phyloP scores from a whole-genome alignment of 2,888 invertebrate species.

The Cataglyphis livida region DNA sequence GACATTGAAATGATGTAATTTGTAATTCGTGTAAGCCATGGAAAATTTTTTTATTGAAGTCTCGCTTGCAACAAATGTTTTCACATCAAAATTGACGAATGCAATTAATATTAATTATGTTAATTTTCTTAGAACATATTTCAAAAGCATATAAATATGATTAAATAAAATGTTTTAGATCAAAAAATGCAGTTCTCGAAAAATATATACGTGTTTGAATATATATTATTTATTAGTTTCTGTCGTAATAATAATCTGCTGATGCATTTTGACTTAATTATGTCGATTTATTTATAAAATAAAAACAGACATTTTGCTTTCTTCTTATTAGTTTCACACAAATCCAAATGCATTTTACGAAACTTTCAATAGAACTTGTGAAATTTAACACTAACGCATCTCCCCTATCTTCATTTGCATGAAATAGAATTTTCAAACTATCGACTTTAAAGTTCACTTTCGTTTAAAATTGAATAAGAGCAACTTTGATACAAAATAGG shows the following conservation, averaged over 20 bases:
- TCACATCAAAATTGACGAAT: background rate
- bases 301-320: slow-evolving; percentile 12
- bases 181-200: background rate
- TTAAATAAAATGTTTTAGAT: background rate
- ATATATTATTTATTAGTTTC: background rate
- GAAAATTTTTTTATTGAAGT: background rate
- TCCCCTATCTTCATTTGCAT: slow-evolving; percentile 30
- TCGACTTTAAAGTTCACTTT: slow-evolving; percentile 33
- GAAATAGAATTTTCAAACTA: slow-evolving; percentile 50
- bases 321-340: background rate
- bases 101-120: background rate
- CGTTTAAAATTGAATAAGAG: slow-evolving; percentile 41
- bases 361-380: slow-evolving; percentile 4
- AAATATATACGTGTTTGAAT: background rate
- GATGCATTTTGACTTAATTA: slow-evolving; percentile 6
- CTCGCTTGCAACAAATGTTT: background rate
- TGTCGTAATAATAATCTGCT: background rate
- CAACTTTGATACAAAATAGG: background rate
- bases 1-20: background rate
- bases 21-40: background rate
- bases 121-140: background rate
- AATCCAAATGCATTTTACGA: slow-evolving; percentile 9
- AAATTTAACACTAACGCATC: slow-evolving; percentile 1
- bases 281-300: slow-evolving; percentile 12
- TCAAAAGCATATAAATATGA: background rate